These are phyloP conservation scores for Phacellophora camtschatica DNA, from an alignment of 30 jellyfish, hydroid and myxozoan genomes.

Conservation along the genomic window DNA sequence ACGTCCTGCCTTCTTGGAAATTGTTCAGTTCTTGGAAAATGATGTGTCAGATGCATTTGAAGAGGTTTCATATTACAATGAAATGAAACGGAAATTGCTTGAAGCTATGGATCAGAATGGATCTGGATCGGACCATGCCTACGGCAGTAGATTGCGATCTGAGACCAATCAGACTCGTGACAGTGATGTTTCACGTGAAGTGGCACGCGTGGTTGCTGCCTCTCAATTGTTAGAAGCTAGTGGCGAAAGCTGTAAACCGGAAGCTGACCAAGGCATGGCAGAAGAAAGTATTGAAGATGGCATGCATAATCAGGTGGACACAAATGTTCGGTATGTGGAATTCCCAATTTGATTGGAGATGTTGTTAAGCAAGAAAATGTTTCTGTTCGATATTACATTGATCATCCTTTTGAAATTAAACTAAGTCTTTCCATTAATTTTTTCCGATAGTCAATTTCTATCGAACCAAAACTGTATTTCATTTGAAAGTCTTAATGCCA, in stretches of 20 bases:
- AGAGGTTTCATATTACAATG: constrained; percentile 82
- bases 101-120: constrained; percentile 28
- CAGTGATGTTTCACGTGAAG: neutral
- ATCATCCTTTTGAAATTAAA: too few species aligned
- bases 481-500: too few species aligned
- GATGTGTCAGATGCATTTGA: constrained; percentile 77
- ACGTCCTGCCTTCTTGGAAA: constrained; percentile 91
- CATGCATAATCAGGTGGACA: constrained; percentile 40
- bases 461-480: too few species aligned
- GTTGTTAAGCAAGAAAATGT: too few species aligned
- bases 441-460: too few species aligned
- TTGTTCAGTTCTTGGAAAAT: constrained; percentile 81
- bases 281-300: constrained; percentile 24
- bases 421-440: too few species aligned
- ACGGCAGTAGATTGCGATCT: neutral
- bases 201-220: constrained; percentile 9
- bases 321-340: constrained; percentile 64
- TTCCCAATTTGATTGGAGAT: constrained; percentile 56
- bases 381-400: too few species aligned
- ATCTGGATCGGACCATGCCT: neutral
- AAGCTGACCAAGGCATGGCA: constrained; percentile 60
- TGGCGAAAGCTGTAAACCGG: constrained; percentile 68
- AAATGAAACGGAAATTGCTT: constrained; percentile 79
- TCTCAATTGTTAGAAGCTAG: constrained; percentile 55
- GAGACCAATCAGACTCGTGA: neutral